Evolutionary conservation across 2,797 vertebrate species (phyloP), one percentile per base, ranked within the genome.

Genomic region (Anguilla megastoma): DNA sequence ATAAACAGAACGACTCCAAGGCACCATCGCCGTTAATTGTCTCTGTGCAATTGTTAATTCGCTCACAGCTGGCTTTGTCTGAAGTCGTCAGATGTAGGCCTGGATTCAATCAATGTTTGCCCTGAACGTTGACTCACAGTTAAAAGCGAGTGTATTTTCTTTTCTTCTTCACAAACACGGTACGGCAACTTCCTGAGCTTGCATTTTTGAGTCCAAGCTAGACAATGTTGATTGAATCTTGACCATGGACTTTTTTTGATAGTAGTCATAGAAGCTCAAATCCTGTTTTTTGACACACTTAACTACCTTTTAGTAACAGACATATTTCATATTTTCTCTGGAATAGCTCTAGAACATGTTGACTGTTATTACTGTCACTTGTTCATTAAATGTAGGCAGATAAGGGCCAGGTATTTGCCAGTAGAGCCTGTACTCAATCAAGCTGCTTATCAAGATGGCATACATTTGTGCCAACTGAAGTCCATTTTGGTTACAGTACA

Each of bases 1-100:
- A 58, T 54, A 58, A 84, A 84, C 83, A 56, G 18, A 83, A 58
- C 1, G 56, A 79, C 33, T 50, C 41, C 41, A 82, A n/a, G 16
- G 6, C 79, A 82, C 45, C 18, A 18, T 76, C 33, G 3, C 14
- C 3, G 79, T 24, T 82, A 82, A 82, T 50, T 50, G 41, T 24
- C 79, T 82, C 79, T 21, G 18, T 82, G 41, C 79, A 50, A 82
- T 82, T 82, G 45, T 82, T 50, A 82, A 50, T 82, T 50, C 21
- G 3, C 45, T 48, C 45, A 50, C 41, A 82, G 79, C 45, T n/a
- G 45, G 79, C 6, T 50, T 82, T 50, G 45, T 8, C 41, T n/a
- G 24, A 76, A 50, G 79, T 45, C 45, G n/a, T 24, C n/a, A 82
- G 79, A 48, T 7, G 10, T 48, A n/a, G 24, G 41, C 45, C 41